A percentile compares a stretch with the other conserved stretches of the same genome.
These are phyloP conservation scores for Sebastes cheni DNA, from an alignment of 2,797 vertebrate species.

Conservation along the genomic window DNA sequence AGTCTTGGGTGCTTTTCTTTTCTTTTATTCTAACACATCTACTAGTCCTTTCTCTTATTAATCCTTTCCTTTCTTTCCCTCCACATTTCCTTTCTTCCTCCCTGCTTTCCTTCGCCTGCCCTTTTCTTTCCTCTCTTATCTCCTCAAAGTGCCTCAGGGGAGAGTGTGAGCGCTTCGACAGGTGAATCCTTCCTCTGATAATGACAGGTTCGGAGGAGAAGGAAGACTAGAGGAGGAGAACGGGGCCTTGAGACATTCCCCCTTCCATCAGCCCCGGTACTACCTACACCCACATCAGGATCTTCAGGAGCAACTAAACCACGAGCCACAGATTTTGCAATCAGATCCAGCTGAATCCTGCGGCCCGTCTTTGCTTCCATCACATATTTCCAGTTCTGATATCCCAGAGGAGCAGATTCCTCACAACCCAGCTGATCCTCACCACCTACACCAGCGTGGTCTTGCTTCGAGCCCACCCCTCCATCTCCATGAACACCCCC, in stretches of 20 bases:
- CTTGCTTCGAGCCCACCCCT: not conserved
- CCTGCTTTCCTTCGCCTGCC: constrained; percentile 16
- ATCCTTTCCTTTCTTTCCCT: constrained; percentile 21
- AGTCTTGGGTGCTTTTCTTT: constrained; percentile 7
- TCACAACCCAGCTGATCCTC: not conserved
- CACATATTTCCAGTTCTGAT: not conserved
- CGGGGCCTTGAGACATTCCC: not conserved
- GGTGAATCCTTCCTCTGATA: constrained; percentile 99
- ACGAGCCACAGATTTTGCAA: not conserved
- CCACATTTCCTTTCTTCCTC: not conserved
- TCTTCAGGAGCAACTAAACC: constrained; percentile 15
- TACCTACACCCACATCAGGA: constrained; percentile 1
- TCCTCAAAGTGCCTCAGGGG: constrained; percentile 77
- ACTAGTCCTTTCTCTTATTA: not conserved
- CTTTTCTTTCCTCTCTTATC: not conserved
- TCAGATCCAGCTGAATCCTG: not conserved
- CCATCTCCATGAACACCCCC: not conserved
- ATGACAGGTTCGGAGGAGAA: constrained; percentile 82
- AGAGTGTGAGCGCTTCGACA: constrained; percentile 85
- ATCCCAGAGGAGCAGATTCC: constrained; percentile 1
- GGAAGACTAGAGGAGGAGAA: constrained; percentile 54
- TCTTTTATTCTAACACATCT: constrained; percentile 29
- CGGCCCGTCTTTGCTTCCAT: not conserved
- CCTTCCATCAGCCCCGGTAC: constrained; percentile 19
- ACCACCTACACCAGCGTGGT: constrained; percentile 9